Conservation (phyloP, 2,888 invertebrate genomes). For the Hirudinaria manillensis region DNA sequence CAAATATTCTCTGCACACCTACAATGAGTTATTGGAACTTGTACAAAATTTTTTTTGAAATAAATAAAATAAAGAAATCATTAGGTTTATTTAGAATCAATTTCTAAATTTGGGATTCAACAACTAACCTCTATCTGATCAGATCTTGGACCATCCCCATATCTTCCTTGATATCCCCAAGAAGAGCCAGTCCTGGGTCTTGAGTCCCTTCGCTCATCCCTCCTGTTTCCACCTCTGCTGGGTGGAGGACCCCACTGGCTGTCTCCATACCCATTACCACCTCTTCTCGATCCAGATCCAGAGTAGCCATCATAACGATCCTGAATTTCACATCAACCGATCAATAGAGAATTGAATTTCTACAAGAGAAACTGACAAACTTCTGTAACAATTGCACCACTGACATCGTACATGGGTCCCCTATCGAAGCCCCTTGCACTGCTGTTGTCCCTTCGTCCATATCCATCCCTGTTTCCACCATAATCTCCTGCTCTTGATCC, state of each 20-base stretch:
- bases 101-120: background rate
- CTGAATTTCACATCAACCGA: background rate
- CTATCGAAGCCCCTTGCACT: background rate
- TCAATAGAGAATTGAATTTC: too few species aligned
- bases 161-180: slow-evolving; percentile 1
- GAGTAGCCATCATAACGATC: background rate
- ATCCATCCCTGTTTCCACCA: background rate
- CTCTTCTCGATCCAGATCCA: background rate
- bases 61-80: background rate
- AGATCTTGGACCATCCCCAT: slow-evolving; percentile 1
- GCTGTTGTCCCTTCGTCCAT: background rate
- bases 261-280: background rate
- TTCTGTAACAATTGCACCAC: background rate
- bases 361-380: too few species aligned
- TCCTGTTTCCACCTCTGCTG: slow-evolving; percentile 8
- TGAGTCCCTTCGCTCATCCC: background rate
- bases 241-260: background rate
- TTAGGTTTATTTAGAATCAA: background rate
- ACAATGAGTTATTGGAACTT: background rate
- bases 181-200: background rate
- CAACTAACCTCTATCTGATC: slow-evolving; percentile 28
- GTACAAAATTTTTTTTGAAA: background rate
- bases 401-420: slow-evolving; percentile 9
- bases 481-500: background rate
- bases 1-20: slow-evolving; percentile 32